Percentiles rank a stretch among this genome's conserved stretches.
phyloP scores from a whole-genome alignment of 2,888 invertebrate species.

The Drosophila pseudotakahashii region DNA sequence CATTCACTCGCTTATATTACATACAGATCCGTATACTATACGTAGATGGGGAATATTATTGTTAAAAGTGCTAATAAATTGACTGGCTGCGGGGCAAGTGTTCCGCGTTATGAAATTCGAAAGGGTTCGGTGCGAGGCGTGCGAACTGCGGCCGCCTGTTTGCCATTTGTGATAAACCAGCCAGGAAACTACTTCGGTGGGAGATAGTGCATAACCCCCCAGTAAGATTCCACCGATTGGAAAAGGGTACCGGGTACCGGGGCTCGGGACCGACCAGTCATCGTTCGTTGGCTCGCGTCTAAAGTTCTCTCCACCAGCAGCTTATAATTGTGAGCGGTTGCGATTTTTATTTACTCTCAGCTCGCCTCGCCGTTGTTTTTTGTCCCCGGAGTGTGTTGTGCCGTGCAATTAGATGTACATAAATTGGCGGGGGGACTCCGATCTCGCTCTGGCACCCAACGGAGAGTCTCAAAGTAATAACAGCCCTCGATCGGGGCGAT shows the following conservation, averaged over 20 bases:
- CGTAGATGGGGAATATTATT: constrained; percentile 65
- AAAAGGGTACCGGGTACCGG: background rate
- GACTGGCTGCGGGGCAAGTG: constrained; percentile 51
- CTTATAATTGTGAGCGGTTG: constrained; percentile 38
- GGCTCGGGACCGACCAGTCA: constrained; percentile 31
- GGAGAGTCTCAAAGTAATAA: constrained; percentile 21
- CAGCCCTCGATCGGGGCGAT: constrained; percentile 24
- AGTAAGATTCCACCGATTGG: constrained; percentile 12
- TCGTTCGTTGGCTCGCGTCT: constrained; percentile 42
- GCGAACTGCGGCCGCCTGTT: constrained; percentile 21
- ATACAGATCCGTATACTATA: constrained; percentile 41
- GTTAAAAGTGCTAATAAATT: constrained; percentile 77
- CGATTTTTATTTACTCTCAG: constrained; percentile 30
- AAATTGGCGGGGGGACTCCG: constrained; percentile 34
- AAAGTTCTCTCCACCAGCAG: constrained; percentile 38
- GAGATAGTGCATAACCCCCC: constrained; percentile 28
- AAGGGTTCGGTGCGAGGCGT: constrained; percentile 25
- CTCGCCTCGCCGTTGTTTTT: constrained; percentile 12
- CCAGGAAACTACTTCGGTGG: constrained; percentile 9
- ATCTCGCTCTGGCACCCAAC: constrained; percentile 9
- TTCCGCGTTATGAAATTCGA: constrained; percentile 44
- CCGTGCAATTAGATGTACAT: constrained; percentile 49
- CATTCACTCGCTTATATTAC: constrained; percentile 24
- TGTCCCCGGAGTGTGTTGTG: constrained; percentile 19
- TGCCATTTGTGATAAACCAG: constrained; percentile 22